Evolutionary conservation across 2,888 invertebrate species (phyloP), one percentile per base, ranked within the genome.

Genomic region (Eupithecia insigniata): DNA sequence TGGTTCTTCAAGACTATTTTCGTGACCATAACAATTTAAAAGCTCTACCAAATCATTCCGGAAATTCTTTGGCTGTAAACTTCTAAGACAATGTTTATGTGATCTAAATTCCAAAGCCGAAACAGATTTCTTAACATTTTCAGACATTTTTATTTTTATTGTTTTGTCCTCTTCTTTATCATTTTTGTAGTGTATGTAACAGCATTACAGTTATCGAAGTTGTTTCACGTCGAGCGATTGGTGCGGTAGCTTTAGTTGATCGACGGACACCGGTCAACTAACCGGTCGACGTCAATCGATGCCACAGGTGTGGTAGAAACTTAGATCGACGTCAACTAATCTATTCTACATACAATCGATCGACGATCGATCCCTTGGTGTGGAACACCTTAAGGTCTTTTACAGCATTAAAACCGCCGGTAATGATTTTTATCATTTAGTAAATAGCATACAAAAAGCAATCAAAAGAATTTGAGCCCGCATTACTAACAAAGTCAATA

Each of bases 71-170:
- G 75, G 69, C 76, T 78, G 73, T 71, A 70, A 68, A 70, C 68
- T 74, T 74, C 69, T 68, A 76, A 81, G 78, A 83, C 82, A 82
- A 81, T 81, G 83, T 87, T 85, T 83, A 82, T 80, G 72, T 81
- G 87, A 75, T 82, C 88, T 81, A 84, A 85, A 88, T 88, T 84
- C 85, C 87, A 76, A 78, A 78, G 77, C 76, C 71, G 79, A 85
- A 86, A 86, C 81, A 83, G 77, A 81, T 76, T 78, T 81, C 78
- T 77, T 80, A 76, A 77, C 76, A 76, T 75, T 83, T 80, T 81
- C 78, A 80, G 67, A 67, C 67, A 62, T 39, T 32, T 55, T 34
- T 26, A 14, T 62, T 34, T n/a, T 62, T 30, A 14, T 28, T 30
- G 2, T 60, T 60, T 60, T 28, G 26, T 60, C 16, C 16, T 60